Evolutionary conservation across 2,113 vertebrate species (phyloP).

Genomic region (Cyphomyrus discorhynchus): DNA sequence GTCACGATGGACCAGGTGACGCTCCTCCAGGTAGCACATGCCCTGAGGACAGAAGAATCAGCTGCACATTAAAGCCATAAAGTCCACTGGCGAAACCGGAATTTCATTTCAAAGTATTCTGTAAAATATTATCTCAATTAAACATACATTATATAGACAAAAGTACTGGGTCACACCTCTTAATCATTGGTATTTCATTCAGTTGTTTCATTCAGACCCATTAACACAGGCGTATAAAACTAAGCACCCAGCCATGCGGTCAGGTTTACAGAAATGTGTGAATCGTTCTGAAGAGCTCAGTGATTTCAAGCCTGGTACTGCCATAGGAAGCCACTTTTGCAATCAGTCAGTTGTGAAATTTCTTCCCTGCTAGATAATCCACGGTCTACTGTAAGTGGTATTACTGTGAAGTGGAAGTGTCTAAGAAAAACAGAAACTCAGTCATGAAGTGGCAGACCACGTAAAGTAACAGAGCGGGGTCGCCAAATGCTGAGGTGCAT

Average conservation of each 20-base stretch:
- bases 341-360: not conserved
- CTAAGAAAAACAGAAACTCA: not conserved
- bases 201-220: not conserved
- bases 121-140: not conserved
- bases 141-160: not conserved
- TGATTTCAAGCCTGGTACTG: not conserved
- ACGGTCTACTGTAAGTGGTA: not conserved
- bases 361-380: not conserved
- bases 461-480: not conserved
- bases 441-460: not conserved
- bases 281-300: not conserved
- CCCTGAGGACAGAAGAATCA: conserved; percentile 60
- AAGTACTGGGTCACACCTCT: not conserved
- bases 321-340: not conserved
- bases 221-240: not conserved
- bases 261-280: not conserved
- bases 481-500: not conserved
- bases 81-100: not conserved
- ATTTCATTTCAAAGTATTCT: not conserved
- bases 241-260: not conserved
- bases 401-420: not conserved
- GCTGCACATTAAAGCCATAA: not conserved
- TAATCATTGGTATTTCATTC: not conserved
- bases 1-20: conserved; percentile 87
- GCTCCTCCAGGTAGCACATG: conserved; percentile 90